Conservation (phyloP, 2,888 invertebrate species). For the Acrobasis suavella region DNA sequence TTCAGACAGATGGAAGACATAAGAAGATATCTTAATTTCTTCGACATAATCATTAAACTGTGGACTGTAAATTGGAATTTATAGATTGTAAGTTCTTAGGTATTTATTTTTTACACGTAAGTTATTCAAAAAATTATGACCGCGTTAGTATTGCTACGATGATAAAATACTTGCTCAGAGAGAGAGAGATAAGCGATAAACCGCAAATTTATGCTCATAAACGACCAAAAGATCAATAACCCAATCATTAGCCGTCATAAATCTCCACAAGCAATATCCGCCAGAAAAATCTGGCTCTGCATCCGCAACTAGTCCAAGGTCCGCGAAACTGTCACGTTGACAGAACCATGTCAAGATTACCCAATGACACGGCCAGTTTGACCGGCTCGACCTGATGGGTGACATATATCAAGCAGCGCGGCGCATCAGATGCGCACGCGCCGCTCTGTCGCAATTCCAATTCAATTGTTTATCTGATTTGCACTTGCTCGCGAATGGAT, state of each 20-base stretch:
- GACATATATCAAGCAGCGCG: constrained; percentile 1
- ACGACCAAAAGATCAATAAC: background rate
- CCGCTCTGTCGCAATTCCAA: constrained; percentile 17
- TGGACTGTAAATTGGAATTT: no score
- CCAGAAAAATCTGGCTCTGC: background rate
- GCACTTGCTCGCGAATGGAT: constrained; percentile 43
- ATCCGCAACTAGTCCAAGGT: constrained; percentile 19
- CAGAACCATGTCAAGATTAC: constrained; percentile 25
- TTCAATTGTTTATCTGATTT: constrained; percentile 49
- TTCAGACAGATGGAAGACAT: no score
- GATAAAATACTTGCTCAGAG: no score
- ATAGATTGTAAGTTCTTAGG: no score
- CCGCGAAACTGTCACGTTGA: constrained; percentile 12
- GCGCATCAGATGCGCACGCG: constrained; percentile 21
- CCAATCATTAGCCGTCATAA: background rate
- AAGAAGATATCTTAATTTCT: no score
- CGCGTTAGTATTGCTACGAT: no score
- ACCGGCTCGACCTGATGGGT: constrained; percentile 1
- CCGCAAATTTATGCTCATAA: background rate
- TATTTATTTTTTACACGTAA: no score
- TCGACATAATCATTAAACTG: no score
- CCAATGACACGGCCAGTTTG: constrained; percentile 19
- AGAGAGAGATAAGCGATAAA: no score
- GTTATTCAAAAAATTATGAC: no score
- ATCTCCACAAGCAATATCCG: constrained; percentile 7